These are phyloP conservation scores for Cynodonichthys magdalenae DNA, from an alignment of 2,797 vertebrate species.

Conservation along the genomic window DNA sequence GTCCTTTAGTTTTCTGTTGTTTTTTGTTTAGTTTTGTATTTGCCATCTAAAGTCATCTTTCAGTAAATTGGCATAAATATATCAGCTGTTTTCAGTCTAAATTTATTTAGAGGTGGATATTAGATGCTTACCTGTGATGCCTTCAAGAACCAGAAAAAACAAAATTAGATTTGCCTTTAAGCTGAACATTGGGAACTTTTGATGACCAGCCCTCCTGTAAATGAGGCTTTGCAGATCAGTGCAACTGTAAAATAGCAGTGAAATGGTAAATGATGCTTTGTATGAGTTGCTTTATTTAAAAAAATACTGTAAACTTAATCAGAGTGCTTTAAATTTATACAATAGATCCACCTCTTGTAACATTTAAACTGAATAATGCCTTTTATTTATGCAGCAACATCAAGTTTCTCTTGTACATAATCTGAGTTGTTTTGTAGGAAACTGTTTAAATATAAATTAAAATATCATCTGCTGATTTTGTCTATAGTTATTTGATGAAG, in stretches of 20 bases:
- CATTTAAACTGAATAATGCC: background rate
- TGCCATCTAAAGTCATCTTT: too few relatives aligned
- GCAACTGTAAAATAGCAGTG: conserved; percentile 1
- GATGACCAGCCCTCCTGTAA: background rate
- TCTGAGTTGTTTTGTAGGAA: conserved; percentile 17
- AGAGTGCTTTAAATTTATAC: background rate
- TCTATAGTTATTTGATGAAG: conserved; percentile 16
- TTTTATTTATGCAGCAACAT: conserved; percentile 17
- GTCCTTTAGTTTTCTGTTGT: background rate
- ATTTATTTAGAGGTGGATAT: background rate
- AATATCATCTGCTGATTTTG: conserved; percentile 7
- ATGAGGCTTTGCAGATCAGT: conserved; percentile 12
- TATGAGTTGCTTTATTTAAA: conserved; percentile 24
- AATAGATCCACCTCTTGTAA: background rate
- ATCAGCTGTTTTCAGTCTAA: too few relatives aligned
- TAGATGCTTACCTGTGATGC: background rate
- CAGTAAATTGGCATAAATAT: too few relatives aligned
- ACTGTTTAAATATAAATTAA: conserved; percentile 13
- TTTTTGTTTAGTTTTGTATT: too few relatives aligned
- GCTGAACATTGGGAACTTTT: too few relatives aligned
- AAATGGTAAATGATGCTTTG: background rate
- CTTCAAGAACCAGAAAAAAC: background rate
- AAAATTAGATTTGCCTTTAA: background rate
- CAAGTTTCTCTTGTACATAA: conserved; percentile 10
- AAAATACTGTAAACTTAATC: background rate